Evolutionary conservation across 2,797 vertebrate genomes (phyloP).

Genomic region (Chromobotia macracanthus): DNA sequence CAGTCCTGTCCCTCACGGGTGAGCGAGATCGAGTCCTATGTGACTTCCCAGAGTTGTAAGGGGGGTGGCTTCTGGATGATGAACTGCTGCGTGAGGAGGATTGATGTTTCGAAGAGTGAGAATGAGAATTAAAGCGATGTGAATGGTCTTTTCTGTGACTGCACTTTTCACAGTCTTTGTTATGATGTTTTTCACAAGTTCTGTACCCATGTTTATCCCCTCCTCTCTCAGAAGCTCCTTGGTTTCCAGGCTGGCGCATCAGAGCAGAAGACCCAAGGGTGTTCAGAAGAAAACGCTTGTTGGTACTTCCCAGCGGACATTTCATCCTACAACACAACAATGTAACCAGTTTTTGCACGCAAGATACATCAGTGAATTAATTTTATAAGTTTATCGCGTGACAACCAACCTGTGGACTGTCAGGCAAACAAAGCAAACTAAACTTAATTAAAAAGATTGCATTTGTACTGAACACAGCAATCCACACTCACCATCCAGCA

Average conservation of each 20-base stretch:
- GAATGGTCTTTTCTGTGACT: constrained; percentile 58
- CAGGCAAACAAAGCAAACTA: background rate
- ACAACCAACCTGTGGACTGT: background rate
- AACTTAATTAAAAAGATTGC: background rate
- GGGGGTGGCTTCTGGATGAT: constrained; percentile 34
- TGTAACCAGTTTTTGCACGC: background rate
- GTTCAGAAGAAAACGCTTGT: constrained; percentile 97
- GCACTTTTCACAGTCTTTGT: constrained; percentile 48
- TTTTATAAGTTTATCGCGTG: background rate
- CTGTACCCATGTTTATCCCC: constrained; percentile 53
- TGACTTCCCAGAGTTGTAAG: constrained; percentile 23
- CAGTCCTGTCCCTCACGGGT: constrained; percentile 36
- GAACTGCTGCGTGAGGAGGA: constrained; percentile 44
- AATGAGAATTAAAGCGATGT: constrained; percentile 48
- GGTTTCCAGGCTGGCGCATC: constrained; percentile 52
- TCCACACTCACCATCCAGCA: constrained; percentile 88
- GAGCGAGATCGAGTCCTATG: constrained; percentile 55
- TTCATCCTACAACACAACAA: constrained; percentile 84
- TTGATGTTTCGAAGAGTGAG: constrained; percentile 28
- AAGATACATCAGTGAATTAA: background rate
- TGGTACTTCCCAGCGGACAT: constrained; percentile 90
- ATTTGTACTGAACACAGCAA: background rate
- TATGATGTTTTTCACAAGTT: constrained; percentile 4
- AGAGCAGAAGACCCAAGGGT: constrained; percentile 87
- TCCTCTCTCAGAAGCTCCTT: constrained; percentile 49